Evolutionary conservation across 2,113 vertebrate species (phyloP).

Genomic region (Pterocles gutturalis): DNA sequence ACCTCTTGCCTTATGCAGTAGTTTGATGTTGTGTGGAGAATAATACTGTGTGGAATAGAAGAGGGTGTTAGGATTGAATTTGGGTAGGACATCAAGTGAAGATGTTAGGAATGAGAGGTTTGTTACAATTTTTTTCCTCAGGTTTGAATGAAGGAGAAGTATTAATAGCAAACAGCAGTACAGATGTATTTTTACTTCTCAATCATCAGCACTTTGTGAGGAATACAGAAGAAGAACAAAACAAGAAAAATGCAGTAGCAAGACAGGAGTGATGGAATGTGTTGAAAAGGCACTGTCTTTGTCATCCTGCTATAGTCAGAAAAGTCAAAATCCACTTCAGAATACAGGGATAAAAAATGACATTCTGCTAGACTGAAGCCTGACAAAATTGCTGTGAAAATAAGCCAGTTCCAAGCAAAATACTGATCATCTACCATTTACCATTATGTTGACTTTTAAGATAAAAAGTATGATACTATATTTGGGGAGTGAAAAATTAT

Average conservation of each 20-base stretch:
- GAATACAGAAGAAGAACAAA: neutral
- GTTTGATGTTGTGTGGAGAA: neutral
- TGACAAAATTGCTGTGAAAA: neutral
- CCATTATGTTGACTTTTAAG: neutral
- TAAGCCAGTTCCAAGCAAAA: neutral
- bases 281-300: neutral
- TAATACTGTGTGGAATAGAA: neutral
- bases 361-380: neutral
- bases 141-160: neutral
- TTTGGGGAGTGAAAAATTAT: neutral
- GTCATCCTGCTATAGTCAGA: neutral
- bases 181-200: neutral
- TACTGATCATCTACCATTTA: neutral
- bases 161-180: neutral
- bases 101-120: neutral
- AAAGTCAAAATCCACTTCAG: conserved; percentile 8
- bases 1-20: neutral
- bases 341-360: neutral
- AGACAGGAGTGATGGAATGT: neutral
- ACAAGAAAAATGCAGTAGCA: neutral
- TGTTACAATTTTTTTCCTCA: neutral
- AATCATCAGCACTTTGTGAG: neutral
- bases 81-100: neutral
- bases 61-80: neutral
- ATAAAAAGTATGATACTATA: neutral